Base-by-base conservation (phyloP, 2,113 vertebrate species). In the Pachypanchax playfairii region DNA sequence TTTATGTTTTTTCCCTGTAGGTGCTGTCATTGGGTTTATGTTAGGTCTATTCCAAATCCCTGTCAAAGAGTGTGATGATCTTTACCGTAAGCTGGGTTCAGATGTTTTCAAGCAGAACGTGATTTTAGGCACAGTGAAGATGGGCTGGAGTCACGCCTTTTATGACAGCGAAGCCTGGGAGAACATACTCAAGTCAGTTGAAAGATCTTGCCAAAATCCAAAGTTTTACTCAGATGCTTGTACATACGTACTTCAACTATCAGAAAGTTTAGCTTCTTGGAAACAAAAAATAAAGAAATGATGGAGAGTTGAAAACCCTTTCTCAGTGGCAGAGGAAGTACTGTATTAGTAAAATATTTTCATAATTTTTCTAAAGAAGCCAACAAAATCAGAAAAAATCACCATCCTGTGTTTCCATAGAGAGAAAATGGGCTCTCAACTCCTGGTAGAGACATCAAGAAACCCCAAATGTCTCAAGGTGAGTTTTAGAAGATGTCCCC, bases 101-200 rank as follows among this genome's bases (percentile, higher is more conserved):
- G 96, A 98, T 59, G 91, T 99, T 50, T 99, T 99, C 87, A 97
- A 95, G 82, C 97, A 97, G 88, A 98, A 98, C 29, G 93, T 97
- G 68, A 94, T 99, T 65, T 91, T 99, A 49, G 97, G 97, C 68
- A 97, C 96, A 0, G 90, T 98, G 74, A 99, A 99, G 90, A 99
- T 98, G 97, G 94, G 96, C 70, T 99, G 97, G 97, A 99, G 83
- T 83, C 96, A 99, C 1, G 96, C 96, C 62, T 98, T 96, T 88
- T 99, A 99, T 79, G 94, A 98, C 87, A 98, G 95, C 48, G 92
- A 97, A 79, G 87, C 91, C 31, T 99, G 97, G 97, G 97, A 99
- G 87, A 95, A 92, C 77, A 91, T 99, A 83, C 94, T 99, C 66
- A 96, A 93, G 97, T 98, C 87, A 93, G 96, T 94, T 25, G 7